These are phyloP conservation scores for Hyaena hyaena DNA, from an alignment of 2,113 vertebrate species.

Conservation along the genomic window DNA sequence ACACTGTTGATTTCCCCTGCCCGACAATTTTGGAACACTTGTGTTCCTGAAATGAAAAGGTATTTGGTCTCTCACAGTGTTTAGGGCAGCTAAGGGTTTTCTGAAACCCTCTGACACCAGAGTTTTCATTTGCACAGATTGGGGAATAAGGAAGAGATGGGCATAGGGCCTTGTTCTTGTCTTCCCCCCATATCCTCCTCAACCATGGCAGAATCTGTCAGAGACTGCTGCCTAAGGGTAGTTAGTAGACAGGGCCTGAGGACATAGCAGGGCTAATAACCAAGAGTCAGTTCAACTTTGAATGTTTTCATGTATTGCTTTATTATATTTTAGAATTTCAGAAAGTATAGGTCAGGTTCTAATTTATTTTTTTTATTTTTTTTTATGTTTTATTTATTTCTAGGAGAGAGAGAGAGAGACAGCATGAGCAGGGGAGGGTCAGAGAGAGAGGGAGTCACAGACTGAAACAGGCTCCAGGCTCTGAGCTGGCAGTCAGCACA, in stretches of 20 bases:
- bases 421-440: too few species aligned
- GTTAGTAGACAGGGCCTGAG: neutral
- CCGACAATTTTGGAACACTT: neutral
- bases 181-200: neutral
- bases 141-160: neutral
- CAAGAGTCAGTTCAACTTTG: neutral
- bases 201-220: neutral
- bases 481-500: too few species aligned
- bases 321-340: neutral
- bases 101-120: neutral
- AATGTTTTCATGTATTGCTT: neutral
- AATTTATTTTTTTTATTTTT: too few species aligned
- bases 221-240: neutral
- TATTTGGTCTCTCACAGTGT: neutral
- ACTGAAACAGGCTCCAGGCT: too few species aligned
- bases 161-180: neutral
- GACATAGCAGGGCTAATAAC: neutral
- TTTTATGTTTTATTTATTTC: too few species aligned
- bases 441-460: too few species aligned
- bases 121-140: constrained; percentile 1
- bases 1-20: neutral
- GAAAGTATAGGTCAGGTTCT: constrained; percentile 9
- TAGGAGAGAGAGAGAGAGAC: too few species aligned
- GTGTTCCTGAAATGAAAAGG: neutral
- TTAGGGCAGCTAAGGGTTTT: neutral